These are phyloP conservation scores for Tokudaia muenninki DNA, from an alignment of 2,797 vertebrate species.

Conservation along the genomic window DNA sequence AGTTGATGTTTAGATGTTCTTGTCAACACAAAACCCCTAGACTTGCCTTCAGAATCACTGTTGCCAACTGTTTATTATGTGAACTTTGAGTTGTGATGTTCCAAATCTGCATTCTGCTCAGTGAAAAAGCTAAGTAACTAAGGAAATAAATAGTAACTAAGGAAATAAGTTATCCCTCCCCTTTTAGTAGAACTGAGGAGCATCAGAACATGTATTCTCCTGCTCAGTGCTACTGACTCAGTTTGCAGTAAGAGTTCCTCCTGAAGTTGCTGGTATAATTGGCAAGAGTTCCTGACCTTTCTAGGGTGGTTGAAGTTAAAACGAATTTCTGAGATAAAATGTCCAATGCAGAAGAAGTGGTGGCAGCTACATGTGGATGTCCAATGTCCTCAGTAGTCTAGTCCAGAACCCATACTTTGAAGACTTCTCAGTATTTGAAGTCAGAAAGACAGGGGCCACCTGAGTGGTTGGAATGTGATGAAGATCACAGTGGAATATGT, in stretches of 20 bases:
- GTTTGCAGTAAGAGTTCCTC: background rate
- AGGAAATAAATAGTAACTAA: slow-evolving; percentile 28
- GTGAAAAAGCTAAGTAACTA: background rate
- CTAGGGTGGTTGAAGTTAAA: background rate
- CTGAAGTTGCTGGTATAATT: slow-evolving; percentile 22
- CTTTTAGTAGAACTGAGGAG: background rate
- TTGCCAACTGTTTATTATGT: background rate
- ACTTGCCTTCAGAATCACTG: background rate
- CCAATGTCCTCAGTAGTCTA: background rate
- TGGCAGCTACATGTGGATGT: background rate
- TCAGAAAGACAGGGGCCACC: background rate
- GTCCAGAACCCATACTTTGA: background rate
- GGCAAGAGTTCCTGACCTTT: background rate
- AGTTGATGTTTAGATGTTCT: slow-evolving; percentile 24
- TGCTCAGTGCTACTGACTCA: background rate
- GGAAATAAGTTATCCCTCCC: slow-evolving; percentile 3
- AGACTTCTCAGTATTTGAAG: background rate
- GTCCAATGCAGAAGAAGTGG: background rate
- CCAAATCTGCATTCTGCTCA: background rate
- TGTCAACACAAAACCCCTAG: background rate
- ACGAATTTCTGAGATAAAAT: background rate
- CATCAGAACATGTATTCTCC: background rate
- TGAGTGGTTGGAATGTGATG: background rate
- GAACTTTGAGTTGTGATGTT: background rate
- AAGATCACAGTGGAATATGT: background rate